Evolutionary conservation across 2,888 invertebrate genomes (phyloP).

Genomic region (Synergus umbraculus): DNA sequence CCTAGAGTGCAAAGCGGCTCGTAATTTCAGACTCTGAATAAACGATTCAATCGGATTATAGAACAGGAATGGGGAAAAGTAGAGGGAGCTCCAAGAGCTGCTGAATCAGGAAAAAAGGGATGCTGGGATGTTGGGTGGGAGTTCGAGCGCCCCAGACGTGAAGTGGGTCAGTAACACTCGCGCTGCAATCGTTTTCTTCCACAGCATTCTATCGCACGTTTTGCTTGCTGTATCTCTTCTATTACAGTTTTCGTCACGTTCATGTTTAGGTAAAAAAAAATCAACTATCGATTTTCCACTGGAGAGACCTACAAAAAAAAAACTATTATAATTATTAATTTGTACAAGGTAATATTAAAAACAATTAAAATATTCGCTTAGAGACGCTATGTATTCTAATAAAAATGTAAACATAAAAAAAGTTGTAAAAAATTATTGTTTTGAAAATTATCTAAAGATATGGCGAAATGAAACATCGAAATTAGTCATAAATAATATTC

Average conservation of each 20-base stretch:
- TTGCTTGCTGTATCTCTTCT: neutral
- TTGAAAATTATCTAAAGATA: too few relatives aligned
- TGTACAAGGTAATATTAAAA: too few relatives aligned
- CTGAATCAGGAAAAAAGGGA: conserved; percentile 25
- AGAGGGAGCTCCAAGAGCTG: conserved; percentile 8
- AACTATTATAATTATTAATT: too few relatives aligned
- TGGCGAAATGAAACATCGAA: too few relatives aligned
- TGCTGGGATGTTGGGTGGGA: neutral
- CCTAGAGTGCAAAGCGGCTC: conserved; percentile 14
- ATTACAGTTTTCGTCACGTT: conserved; percentile 19
- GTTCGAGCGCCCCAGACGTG: conserved; percentile 1
- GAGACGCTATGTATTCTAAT: too few relatives aligned
- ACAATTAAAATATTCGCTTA: too few relatives aligned
- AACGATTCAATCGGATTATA: conserved; percentile 35
- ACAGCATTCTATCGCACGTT: conserved; percentile 8
- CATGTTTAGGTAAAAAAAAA: neutral
- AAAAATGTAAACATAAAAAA: too few relatives aligned
- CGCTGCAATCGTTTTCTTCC: conserved; percentile 18
- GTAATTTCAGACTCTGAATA: conserved; percentile 25
- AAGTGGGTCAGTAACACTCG: conserved; percentile 31
- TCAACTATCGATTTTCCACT: neutral
- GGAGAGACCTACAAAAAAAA: neutral
- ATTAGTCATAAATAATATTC: too few relatives aligned
- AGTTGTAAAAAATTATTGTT: too few relatives aligned
- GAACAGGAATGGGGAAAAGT: conserved; percentile 19